Conservation (phyloP, 2,797 vertebrate species). For the Coracias cyanogaster region DNA sequence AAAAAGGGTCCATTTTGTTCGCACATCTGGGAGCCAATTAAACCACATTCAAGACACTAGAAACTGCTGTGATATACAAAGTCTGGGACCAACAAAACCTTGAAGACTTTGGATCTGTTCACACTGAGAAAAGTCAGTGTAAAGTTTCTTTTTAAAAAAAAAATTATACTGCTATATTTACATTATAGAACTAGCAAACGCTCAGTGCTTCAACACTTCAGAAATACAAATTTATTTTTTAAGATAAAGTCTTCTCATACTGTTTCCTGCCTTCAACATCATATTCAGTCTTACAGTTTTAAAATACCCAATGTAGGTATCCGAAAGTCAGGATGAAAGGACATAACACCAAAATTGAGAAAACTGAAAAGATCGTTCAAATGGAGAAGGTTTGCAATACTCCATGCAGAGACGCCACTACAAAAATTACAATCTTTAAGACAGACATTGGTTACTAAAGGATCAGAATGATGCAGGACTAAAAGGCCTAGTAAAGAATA, state of each 20-base stretch:
- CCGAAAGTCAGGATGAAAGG: neutral
- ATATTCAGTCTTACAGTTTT: neutral
- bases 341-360: neutral
- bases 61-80: neutral
- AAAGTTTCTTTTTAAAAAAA: neutral
- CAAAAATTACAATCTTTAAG: neutral
- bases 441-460: neutral
- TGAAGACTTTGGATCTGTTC: neutral
- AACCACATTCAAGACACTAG: neutral
- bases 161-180: neutral
- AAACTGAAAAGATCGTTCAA: neutral
- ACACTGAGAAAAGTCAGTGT: neutral
- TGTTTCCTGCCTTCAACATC: neutral
- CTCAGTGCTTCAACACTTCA: neutral
- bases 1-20: neutral
- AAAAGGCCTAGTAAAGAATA: neutral
- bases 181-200: neutral
- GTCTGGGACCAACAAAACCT: neutral
- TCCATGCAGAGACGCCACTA: neutral
- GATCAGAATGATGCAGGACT: neutral
- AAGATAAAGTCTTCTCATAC: neutral
- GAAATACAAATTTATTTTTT: neutral
- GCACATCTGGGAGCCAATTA: slow-evolving; percentile 36
- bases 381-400: neutral
- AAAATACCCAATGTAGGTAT: neutral